A percentile compares a stretch with the other conserved stretches of the same genome.
Conservation (phyloP, 2,888 invertebrate genomes). For the Artemia sinica region DNA sequence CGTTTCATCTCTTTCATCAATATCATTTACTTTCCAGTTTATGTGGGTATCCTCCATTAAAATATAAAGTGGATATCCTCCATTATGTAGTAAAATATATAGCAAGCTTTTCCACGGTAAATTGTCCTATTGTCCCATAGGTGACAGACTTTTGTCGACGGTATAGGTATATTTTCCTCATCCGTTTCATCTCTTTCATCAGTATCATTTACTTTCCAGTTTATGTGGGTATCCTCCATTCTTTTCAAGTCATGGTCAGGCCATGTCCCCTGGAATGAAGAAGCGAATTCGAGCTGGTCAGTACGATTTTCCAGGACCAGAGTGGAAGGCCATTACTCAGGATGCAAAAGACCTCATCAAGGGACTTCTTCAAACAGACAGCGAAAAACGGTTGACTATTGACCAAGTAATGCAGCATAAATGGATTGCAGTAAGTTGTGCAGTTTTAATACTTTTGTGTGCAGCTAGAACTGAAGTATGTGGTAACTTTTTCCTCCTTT, state of each 20-base stretch:
- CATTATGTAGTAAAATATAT: no score
- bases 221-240: slow-evolving; percentile 98
- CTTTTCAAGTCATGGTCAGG: slow-evolving; percentile 90
- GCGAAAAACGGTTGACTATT: slow-evolving; percentile 69
- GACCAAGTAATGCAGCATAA: slow-evolving; percentile 70
- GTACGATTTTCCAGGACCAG: slow-evolving; percentile 89
- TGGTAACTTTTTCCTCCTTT: no score
- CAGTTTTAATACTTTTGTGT: no score
- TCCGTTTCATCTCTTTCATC: background rate
- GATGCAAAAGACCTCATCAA: slow-evolving; percentile 90
- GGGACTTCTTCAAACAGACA: slow-evolving; percentile 85
- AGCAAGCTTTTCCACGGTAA: background rate
- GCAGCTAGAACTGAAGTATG: no score
- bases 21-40: slow-evolving; percentile 34
- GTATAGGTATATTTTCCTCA: background rate
- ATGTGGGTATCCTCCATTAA: slow-evolving; percentile 98
- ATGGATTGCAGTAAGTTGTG: slow-evolving; percentile 47
- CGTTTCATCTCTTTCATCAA: background rate
- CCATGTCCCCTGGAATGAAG: slow-evolving; percentile 99
- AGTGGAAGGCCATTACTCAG: slow-evolving; percentile 82
- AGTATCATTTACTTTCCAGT: slow-evolving; percentile 26
- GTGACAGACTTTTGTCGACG: background rate
- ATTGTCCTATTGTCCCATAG: background rate
- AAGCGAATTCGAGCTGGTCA: slow-evolving; percentile 85
- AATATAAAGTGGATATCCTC: no score